Base-by-base conservation (phyloP, 2,888 invertebrate genomes). In the Agrotis exclamationis region DNA sequence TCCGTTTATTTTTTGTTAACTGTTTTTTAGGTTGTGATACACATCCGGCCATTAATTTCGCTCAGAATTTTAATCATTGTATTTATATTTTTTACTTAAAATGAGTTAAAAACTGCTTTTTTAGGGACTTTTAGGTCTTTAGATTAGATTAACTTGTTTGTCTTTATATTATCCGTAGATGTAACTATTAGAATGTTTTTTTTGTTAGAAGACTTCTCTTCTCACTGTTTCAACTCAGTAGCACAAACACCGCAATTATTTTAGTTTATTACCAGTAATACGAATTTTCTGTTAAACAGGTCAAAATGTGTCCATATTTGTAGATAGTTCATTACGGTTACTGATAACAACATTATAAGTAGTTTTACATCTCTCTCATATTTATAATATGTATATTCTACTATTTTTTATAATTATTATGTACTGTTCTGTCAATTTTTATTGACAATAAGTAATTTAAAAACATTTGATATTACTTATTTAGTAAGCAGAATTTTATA, bases 361-460 rank as follows among this genome's bases (percentile, higher is more conserved):
- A 73, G 67, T 62, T 74, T 77, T 70, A 67, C 44, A 56, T 65
- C 33, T 53, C 53, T 59, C 24, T 57, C 44, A 48, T 56, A 33
- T 56, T 39, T 39, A 11, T 56, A 33, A 48, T 72, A 70, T 82
- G 79, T 78, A 71, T 78, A 74, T 67, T 74, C 16, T 60, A 45
- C 53, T 81, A 85, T 85, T 84, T 85, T 74, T 77, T 81, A 68
- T 82, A 80, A 64, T 64, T 64, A 63, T 18, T 67, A 45, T 63
- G 53, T 67, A 64, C 69, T 83, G 57, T 70, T 22, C 57, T 81
- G 87, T 87, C 89, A 86, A 86, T 80, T 86, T 86, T 84, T 81
- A 86, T 90, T 91, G 93, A 93, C 93, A 93, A 93, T 93, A 93
- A 92, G 86, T 86, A 85, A 74, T 76, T 79, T 83, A 85, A 83